A percentile compares a stretch with the other conserved stretches of the same genome.
phyloP scores from a whole-genome alignment of 2,113 vertebrate species.

The Entosphenus tridentatus region DNA sequence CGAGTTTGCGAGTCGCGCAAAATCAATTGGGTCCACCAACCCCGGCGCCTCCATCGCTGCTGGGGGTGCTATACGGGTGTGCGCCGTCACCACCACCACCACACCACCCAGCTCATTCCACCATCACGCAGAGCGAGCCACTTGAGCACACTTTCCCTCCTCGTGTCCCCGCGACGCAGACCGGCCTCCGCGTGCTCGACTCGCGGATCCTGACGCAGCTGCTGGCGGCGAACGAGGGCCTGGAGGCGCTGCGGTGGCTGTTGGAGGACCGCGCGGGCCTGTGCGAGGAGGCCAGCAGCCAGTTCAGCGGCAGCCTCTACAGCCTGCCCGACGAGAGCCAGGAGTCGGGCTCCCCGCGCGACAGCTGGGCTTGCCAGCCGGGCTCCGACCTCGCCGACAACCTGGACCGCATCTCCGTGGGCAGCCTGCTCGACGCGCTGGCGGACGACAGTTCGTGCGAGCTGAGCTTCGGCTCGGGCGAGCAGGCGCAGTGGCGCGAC shows the following conservation, averaged over 20 bases:
- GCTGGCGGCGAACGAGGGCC: conserved; percentile 1
- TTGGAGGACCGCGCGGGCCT: not conserved
- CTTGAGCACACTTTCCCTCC: not conserved
- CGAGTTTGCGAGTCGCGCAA: no score
- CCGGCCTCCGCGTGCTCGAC: conserved; percentile 1
- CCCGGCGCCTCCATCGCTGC: no score
- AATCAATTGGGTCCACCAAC: no score
- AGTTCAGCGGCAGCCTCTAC: not conserved
- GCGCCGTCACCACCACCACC: no score
- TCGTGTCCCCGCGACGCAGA: conserved; percentile 2
- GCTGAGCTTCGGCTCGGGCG: no score
- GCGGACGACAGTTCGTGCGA: not conserved
- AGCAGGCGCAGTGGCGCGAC: no score
- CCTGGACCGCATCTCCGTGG: conserved; percentile 4
- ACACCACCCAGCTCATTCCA: no score
- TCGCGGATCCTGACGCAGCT: not conserved
- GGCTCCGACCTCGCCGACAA: conserved; percentile 1
- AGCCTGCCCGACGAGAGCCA: conserved; percentile 3
- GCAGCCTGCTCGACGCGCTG: not conserved
- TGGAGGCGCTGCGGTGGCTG: not conserved
- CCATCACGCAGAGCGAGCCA: no score
- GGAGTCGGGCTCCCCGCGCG: not conserved
- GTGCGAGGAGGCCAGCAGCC: conserved; percentile 4
- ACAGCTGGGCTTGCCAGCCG: not conserved
- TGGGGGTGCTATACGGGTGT: no score